Base-by-base conservation (phyloP, 2,113 vertebrate genomes). In the Dromas ardeola region DNA sequence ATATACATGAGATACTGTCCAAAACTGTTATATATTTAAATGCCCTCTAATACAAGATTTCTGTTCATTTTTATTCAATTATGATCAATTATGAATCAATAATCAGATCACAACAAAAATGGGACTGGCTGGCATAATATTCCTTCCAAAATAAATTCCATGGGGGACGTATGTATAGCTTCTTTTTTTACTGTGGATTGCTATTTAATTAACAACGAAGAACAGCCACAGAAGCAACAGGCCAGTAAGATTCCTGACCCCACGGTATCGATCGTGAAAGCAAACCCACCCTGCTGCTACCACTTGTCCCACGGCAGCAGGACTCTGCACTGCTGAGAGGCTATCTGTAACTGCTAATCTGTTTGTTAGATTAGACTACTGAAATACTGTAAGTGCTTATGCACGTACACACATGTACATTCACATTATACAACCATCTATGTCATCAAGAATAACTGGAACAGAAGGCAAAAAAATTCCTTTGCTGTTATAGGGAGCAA, bases 51-150 rank as follows among this genome's bases (percentile, higher is more conserved):
- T 91, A 65, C 30, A 87, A 95, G 50, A 19, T 92, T 96, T 88
- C 76, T 88, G 42, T 77, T 93, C 43, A 90, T n/a, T 27, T 72
- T 83, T 81, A 97, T 92, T 95, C 82, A 97, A 47, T 89, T 90
- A 92, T 40, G 36, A 84, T 83, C 83, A 83, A 85, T 93, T 93
- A 95, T 69, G 15, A 92, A 53, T 91, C 93, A 88, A 85, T 72
- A 94, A 91, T 67, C 63, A 93, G 61, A 83, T 95, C 77, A 81
- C 63, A 76, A 56, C 53, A 88, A 63, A 55, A 74, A 40, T 38
- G 23, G 53, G 43, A 36, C 90, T 90, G 71, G 25, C 32, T 63
- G 47, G n/a, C 40, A 65, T 82, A 94, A 89, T 80, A 49, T 49
- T 77, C 56, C 78, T 50, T 83, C 27, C n/a, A 80, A 73, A 80